phyloP scores from a whole-genome alignment of 1,140 invertebrate genomes.

The Campoletis sonorensis region DNA sequence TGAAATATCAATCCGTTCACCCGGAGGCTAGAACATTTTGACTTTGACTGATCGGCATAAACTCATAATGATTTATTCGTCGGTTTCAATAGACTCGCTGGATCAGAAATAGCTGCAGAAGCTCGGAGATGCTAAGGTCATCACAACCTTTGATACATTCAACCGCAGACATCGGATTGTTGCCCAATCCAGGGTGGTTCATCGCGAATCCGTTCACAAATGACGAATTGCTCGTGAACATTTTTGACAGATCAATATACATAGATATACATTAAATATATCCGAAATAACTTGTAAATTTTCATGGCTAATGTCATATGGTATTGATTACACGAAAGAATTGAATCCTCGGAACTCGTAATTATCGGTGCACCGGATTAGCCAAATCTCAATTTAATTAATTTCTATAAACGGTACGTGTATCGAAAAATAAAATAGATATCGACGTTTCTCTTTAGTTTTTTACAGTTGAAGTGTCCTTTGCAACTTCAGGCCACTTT shows the following conservation, averaged over 20 bases:
- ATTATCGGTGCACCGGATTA: no score
- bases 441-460: no score
- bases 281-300: not conserved
- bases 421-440: no score
- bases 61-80: not conserved
- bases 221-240: constrained; percentile 26
- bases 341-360: not conserved
- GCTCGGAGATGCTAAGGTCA: not conserved
- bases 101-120: not conserved
- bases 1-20: not conserved
- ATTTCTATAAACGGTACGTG: no score
- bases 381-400: no score
- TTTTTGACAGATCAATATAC: not conserved
- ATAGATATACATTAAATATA: not conserved
- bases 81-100: not conserved
- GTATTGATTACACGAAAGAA: not conserved
- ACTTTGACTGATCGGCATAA: not conserved
- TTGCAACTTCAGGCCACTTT: no score
- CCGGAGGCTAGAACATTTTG: not conserved
- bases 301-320: not conserved
- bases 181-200: constrained; percentile 2
- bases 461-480: no score
- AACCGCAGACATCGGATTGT: constrained; percentile 21
- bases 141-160: not conserved
- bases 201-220: not conserved